These are phyloP conservation scores for Spongilla lacustris DNA, from an alignment of 37 sponge, comb jelly and placozoan species.

Conservation along the genomic window DNA sequence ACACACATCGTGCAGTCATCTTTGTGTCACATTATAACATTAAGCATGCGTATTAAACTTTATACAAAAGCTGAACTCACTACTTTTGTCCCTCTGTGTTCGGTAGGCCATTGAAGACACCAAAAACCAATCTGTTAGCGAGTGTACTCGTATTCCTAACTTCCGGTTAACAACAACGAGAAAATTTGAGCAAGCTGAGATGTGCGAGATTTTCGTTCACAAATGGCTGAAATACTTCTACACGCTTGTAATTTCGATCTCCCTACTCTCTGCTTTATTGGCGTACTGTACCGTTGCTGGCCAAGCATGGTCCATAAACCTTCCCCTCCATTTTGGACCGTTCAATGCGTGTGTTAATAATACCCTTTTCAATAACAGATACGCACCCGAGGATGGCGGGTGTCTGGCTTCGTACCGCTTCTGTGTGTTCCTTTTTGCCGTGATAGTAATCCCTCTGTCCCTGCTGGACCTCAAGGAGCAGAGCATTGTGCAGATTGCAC, in stretches of 20 bases:
- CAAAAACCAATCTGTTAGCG: too few species aligned
- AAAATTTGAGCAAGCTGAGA: constrained; percentile 81
- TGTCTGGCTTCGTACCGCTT: constrained; percentile 73
- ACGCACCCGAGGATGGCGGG: constrained; percentile 37
- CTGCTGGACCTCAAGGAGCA: constrained; percentile 83
- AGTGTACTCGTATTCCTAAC: constrained; percentile 1
- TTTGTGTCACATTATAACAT: too few species aligned
- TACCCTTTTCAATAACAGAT: constrained; percentile 47
- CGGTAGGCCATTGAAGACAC: too few species aligned
- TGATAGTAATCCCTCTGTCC: constrained; percentile 65
- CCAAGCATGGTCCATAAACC: constrained; percentile 83
- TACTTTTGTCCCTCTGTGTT: too few species aligned
- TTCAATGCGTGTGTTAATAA: constrained; percentile 55
- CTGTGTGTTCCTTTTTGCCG: constrained; percentile 77
- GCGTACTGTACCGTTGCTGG: constrained; percentile 80
- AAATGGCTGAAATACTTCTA: constrained; percentile 55
- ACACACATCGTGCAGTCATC: too few species aligned
- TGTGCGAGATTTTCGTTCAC: constrained; percentile 73
- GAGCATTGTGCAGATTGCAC: constrained; percentile 70
- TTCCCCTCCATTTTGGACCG: constrained; percentile 70
- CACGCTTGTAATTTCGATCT: constrained; percentile 58
- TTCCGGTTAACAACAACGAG: constrained; percentile 59
- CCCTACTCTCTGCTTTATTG: constrained; percentile 53
- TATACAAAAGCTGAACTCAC: too few species aligned
- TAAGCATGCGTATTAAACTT: too few species aligned